These are phyloP conservation scores for Brachyhypopomus gauderio DNA, from an alignment of 2,113 vertebrate species.

Conservation along the genomic window DNA sequence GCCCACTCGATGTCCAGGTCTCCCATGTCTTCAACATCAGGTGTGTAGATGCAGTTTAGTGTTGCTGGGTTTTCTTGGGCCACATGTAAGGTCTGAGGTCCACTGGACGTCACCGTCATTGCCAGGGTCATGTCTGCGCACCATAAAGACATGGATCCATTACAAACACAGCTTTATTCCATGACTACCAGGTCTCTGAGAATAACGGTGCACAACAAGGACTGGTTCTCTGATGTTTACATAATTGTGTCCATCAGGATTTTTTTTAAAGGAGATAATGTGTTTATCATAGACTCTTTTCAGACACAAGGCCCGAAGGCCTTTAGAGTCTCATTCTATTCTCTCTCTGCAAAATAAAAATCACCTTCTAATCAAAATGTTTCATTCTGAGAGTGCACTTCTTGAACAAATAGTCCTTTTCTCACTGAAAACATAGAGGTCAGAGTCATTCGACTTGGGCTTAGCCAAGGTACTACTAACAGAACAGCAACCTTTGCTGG, in stretches of 20 bases:
- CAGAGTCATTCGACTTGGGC: background rate
- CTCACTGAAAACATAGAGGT: background rate
- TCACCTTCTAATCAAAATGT: background rate
- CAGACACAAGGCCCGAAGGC: background rate
- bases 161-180: background rate
- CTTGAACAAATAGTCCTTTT: background rate
- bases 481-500: background rate
- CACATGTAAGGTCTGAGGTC: conserved; percentile 73
- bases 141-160: conserved; percentile 8
- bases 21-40: conserved; percentile 76
- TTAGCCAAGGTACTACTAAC: background rate
- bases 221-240: too few relatives aligned
- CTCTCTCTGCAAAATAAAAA: background rate
- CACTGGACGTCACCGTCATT: conserved; percentile 65
- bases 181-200: too few relatives aligned
- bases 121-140: conserved; percentile 45
- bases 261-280: background rate
- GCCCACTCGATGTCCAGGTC: conserved; percentile 86
- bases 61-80: conserved; percentile 79
- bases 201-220: too few relatives aligned
- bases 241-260: too few relatives aligned
- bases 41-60: conserved; percentile 79
- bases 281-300: background rate
- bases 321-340: background rate
- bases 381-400: background rate